Evolutionary conservation across 2,797 vertebrate genomes (phyloP), one percentile per base, ranked within the genome.

Genomic region (Oreochromis mossambicus): DNA sequence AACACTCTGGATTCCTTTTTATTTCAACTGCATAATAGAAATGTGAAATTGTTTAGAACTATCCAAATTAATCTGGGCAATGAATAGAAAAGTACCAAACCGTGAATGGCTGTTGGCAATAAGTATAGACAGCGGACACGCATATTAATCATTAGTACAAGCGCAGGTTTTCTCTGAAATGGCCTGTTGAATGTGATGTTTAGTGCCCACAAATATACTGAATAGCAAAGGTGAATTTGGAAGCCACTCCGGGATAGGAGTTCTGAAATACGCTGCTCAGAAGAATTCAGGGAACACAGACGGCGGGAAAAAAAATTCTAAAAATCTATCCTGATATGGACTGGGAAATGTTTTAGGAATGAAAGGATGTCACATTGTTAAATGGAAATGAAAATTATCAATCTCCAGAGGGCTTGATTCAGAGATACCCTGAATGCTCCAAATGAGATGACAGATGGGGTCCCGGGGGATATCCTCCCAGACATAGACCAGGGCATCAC

Each of bases 221-320:
- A n/a, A 36, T 17, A 34, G 14, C 3, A 21, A 1, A 68, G 50
- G 13, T 38, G 24, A 50, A 51, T 78, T 50, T 54, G 10, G 80
- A 50, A 75, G 26, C 17, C 6, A 32, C 26, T 50, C 26, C 1
- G 0, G 68, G 68, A 75, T 75, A 32, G 0, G 43, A 29, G 15
- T 19, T 48, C 24, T 73, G 43, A 48, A 75, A 50, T 32, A 43
- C 0, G 11, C 11, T 66, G 34, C 61, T 66, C 34, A 66, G 34
- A 66, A 38, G 11, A 66, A 38, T 21, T 66, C 19, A 66, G 38
- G 61, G 4, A 66, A 38, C 34, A 21, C 6, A 21, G 34, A 63
- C 0, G 1, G 32, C 2, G 2, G 32, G 6, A 4, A 0, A 34
- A 10, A 1, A 36, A 36, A 13, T 36, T 34, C 10, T 2, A n/a